Evolutionary conservation across 2,888 invertebrate species (phyloP).

Genomic region (Chironomus riparius): DNA sequence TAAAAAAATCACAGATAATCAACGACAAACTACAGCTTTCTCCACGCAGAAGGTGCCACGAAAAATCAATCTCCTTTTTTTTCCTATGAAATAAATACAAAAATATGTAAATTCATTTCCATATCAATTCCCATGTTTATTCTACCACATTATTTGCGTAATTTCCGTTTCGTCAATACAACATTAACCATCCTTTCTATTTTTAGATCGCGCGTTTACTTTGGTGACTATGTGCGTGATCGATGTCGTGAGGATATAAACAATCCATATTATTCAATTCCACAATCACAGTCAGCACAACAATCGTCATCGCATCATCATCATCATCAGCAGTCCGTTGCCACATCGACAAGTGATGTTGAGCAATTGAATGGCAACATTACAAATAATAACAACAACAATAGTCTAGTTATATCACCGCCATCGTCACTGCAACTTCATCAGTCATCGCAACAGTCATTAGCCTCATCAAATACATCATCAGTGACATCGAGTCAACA

Average conservation of each 20-base stretch:
- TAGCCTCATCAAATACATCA: conserved; percentile 31
- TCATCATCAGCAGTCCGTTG: conserved; percentile 29
- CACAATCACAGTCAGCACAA: conserved; percentile 29
- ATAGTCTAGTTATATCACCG: conserved; percentile 28
- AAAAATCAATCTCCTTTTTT: no score
- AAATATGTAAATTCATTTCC: neutral
- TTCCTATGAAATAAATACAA: neutral
- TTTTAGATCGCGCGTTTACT: conserved; percentile 39
- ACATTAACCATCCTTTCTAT: neutral
- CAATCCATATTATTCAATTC: conserved; percentile 34
- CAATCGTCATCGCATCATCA: conserved; percentile 32
- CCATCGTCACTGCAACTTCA: conserved; percentile 20
- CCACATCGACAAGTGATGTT: conserved; percentile 29
- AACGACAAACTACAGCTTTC: no score
- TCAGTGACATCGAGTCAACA: conserved; percentile 32
- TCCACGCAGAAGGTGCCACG: no score
- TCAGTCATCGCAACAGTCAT: conserved; percentile 27
- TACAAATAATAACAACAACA: conserved; percentile 27
- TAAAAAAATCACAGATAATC: no score
- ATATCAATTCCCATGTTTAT: neutral
- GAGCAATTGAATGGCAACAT: conserved; percentile 5
- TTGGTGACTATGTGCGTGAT: conserved; percentile 36
- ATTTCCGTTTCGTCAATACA: neutral
- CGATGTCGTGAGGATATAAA: conserved; percentile 38
- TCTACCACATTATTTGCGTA: neutral